These are phyloP conservation scores for Papilio polyxenes DNA, from an alignment of 1,140 invertebrate genomes.

Conservation along the genomic window DNA sequence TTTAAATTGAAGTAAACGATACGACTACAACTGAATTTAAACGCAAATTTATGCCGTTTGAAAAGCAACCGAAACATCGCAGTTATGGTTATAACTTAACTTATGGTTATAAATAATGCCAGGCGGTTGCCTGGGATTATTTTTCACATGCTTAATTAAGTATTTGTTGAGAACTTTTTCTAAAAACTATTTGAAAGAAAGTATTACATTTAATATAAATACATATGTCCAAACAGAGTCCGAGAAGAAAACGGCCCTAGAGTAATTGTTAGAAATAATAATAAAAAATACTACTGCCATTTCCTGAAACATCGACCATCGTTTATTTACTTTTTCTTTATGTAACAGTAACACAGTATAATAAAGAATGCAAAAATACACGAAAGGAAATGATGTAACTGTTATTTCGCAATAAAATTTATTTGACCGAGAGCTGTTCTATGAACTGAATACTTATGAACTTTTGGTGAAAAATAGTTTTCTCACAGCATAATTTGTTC, in stretches of 20 bases:
- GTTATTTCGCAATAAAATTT: slow-evolving; percentile 1
- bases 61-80: too few species aligned
- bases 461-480: not conserved
- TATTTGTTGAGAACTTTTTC: not conserved
- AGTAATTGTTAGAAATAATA: not conserved
- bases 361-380: not conserved
- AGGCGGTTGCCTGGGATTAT: not conserved
- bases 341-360: not conserved
- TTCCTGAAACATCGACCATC: not conserved
- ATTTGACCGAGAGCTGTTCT: not conserved
- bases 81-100: too few species aligned
- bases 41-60: too few species aligned
- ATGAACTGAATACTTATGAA: not conserved
- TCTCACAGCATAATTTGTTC: not conserved
- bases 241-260: not conserved
- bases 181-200: not conserved
- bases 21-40: too few species aligned
- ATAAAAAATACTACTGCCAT: not conserved
- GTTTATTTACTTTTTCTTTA: not conserved
- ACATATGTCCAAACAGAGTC: too few species aligned
- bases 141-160: not conserved
- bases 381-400: not conserved
- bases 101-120: too few species aligned
- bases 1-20: not conserved
- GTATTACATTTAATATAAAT: not conserved